These are phyloP conservation scores for Drosophila nr. medialis DNA, from an alignment of 2,888 invertebrate species.

Conservation along the genomic window DNA sequence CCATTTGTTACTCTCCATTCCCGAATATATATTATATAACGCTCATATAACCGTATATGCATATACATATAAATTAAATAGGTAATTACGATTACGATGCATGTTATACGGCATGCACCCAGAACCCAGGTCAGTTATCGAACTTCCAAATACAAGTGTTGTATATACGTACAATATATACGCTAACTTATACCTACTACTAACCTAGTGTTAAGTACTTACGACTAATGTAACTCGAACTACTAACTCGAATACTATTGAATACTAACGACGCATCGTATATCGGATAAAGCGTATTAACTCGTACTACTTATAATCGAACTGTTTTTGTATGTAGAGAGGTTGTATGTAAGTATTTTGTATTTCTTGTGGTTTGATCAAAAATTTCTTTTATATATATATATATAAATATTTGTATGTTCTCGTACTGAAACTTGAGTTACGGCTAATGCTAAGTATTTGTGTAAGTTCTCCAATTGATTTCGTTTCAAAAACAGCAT, in stretches of 20 bases:
- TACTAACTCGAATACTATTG: slow-evolving; percentile 59
- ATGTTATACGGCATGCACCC: slow-evolving; percentile 71
- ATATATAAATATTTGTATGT: slow-evolving; percentile 1
- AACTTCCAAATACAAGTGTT: slow-evolving; percentile 67
- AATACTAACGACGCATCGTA: slow-evolving; percentile 41
- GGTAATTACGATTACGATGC: slow-evolving; percentile 63
- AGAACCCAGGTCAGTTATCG: slow-evolving; percentile 78
- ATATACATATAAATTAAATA: slow-evolving; percentile 42
- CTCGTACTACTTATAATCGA: slow-evolving; percentile 43
- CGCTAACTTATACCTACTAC: slow-evolving; percentile 47
- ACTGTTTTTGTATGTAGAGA: slow-evolving; percentile 45
- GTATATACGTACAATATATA: slow-evolving; percentile 53
- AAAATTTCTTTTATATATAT: slow-evolving; percentile 8
- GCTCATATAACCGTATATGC: slow-evolving; percentile 63
- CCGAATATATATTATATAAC: slow-evolving; percentile 37
- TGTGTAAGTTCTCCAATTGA: slow-evolving; percentile 40
- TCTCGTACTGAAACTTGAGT: slow-evolving; percentile 30
- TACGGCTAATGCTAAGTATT: slow-evolving; percentile 45
- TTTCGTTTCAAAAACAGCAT: slow-evolving; percentile 38
- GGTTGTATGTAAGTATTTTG: slow-evolving; percentile 52
- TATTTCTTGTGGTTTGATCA: slow-evolving; percentile 24
- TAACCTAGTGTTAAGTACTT: slow-evolving; percentile 55
- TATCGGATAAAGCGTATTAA: slow-evolving; percentile 37
- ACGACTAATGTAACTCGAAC: slow-evolving; percentile 61
- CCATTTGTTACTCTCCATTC: slow-evolving; percentile 72